Evolutionary conservation across 1,140 invertebrate species (phyloP), one percentile per base, ranked within the genome.

Genomic region (Pogonognathellus flavescens): DNA sequence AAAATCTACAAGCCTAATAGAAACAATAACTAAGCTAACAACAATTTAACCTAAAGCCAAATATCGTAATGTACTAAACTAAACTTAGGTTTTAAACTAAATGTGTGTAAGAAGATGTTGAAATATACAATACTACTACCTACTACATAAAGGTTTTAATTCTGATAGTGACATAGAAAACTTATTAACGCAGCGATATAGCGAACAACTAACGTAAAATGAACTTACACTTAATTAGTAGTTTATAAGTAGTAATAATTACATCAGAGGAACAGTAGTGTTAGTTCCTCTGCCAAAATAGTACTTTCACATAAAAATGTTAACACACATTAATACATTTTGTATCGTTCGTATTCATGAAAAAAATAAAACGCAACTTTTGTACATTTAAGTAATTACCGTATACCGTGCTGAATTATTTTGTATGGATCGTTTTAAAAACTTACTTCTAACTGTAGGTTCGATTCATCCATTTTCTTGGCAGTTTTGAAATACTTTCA

Each of bases 61-160:
- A 66, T 66, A 25, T 66, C 62, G 62, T 22, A 66, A 66, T 66
- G 62, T 66, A 66, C 70, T 76, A 76, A 76, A 76, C 70, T 31
- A 25, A 70, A 70, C 22, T 1, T 76, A 76, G 41, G 41, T 50
- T 72, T 72, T n/a, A 76, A 50, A 50, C 16, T 31, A 70, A 70
- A 16, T 25, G 25, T 1, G 59, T 60, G 18, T 60, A 7, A 60
- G 31, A 41, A 41, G 31, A 41, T 41, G 31, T 41, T 41, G 31
- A 41, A 41, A 41, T 6, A 41, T 41, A 41, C n/a, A 60, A 60
- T 60, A 20, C 59, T 20, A 22, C 22, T 66, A 60, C 16, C 57
- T 16, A 59, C 57, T 18, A 59, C 8, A 41, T n/a, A 11, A 72
- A 76, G 70, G 70, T 76, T 76, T 76, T 76, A 76, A 76, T 76